These are phyloP conservation scores for Varroa destructor DNA, from an alignment of 1,140 invertebrate species.

Conservation along the genomic window DNA sequence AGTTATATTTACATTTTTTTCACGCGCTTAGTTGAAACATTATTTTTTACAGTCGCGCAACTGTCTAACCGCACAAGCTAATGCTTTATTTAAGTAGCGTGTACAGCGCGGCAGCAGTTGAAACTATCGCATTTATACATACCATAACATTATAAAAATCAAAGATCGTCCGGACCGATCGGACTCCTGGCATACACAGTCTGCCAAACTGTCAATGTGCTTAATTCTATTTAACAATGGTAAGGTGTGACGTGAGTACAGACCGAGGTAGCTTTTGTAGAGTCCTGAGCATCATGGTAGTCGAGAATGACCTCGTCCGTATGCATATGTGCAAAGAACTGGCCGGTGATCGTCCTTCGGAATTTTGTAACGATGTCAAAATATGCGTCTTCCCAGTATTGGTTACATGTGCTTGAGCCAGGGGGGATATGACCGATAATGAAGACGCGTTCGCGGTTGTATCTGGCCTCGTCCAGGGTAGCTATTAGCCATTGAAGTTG, in stretches of 20 bases:
- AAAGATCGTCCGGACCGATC: too few relatives aligned
- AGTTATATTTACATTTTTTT: too few relatives aligned
- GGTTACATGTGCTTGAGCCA: conserved; percentile 74
- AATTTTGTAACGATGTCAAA: conserved; percentile 64
- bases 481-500: conserved; percentile 62
- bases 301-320: conserved; percentile 62
- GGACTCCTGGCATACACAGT: too few relatives aligned
- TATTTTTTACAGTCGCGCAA: too few relatives aligned
- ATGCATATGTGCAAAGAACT: conserved; percentile 92
- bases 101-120: too few relatives aligned
- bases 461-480: conserved; percentile 49
- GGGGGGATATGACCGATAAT: conserved; percentile 95
- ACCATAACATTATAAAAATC: too few relatives aligned
- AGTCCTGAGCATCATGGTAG: background rate
- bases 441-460: conserved; percentile 52
- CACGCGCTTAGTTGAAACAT: too few relatives aligned
- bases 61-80: too few relatives aligned
- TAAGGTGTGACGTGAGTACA: background rate
- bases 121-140: too few relatives aligned
- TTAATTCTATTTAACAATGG: too few relatives aligned
- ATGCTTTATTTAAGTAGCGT: too few relatives aligned
- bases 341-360: conserved; percentile 72
- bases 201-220: too few relatives aligned
- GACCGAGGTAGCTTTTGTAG: background rate
- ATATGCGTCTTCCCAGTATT: conserved; percentile 81